Evolutionary conservation across 2,888 invertebrate genomes (phyloP).

Genomic region (Papilio protenor): DNA sequence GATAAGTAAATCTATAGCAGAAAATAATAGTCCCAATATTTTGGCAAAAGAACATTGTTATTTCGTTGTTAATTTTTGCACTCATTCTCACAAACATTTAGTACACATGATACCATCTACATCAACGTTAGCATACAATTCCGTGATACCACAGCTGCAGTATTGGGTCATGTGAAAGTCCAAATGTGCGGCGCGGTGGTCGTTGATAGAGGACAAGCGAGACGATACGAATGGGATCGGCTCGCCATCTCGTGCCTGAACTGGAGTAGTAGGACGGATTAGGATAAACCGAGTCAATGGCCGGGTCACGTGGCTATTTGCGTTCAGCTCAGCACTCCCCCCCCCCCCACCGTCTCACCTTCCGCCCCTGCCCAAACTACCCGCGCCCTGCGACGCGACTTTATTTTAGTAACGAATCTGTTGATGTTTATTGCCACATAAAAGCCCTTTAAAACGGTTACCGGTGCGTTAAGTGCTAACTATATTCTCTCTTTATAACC

Average conservation of each 20-base stretch:
- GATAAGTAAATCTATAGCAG: background rate
- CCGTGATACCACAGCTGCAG: conserved; percentile 53
- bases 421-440: conserved; percentile 55
- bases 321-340: conserved; percentile 67
- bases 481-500: conserved; percentile 33
- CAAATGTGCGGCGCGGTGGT: conserved; percentile 55
- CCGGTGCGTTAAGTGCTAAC: conserved; percentile 29
- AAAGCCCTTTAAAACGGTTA: conserved; percentile 35
- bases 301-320: conserved; percentile 83
- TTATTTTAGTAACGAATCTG: conserved; percentile 73
- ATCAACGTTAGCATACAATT: conserved; percentile 14
- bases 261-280: conserved; percentile 84
- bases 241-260: conserved; percentile 66
- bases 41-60: conserved; percentile 7
- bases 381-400: conserved; percentile 56
- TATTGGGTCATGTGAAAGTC: conserved; percentile 70
- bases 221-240: conserved; percentile 54
- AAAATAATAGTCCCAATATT: background rate
- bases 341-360: conserved; percentile 60
- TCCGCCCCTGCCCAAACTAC: conserved; percentile 72
- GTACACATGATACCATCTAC: conserved; percentile 12
- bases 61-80: conserved; percentile 51
- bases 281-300: conserved; percentile 84
- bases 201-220: conserved; percentile 43
- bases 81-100: conserved; percentile 29